Conservation (phyloP, 2,888 invertebrate genomes). For the Crematogaster levior region DNA sequence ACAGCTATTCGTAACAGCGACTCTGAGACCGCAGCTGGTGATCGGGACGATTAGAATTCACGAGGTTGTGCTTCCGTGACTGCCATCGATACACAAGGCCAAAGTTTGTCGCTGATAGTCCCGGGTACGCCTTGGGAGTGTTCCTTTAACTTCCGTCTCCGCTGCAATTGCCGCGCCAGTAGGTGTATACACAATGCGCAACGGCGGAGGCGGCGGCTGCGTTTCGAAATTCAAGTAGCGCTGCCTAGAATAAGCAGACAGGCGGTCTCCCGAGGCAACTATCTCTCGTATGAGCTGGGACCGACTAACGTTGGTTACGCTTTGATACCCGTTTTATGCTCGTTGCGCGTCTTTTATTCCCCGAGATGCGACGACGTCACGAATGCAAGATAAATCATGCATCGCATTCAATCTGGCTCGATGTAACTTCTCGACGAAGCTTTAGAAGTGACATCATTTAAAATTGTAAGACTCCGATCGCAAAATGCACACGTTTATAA, state of each 20-base stretch:
- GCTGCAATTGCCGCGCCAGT: conserved; percentile 42
- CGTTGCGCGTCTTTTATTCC: conserved; percentile 35
- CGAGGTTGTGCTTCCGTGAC: conserved; percentile 33
- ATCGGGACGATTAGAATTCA: conserved; percentile 60
- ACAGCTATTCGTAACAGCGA: background rate
- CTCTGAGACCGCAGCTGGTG: conserved; percentile 1
- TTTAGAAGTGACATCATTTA: background rate
- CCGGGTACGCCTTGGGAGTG: conserved; percentile 33
- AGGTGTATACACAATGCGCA: conserved; percentile 38
- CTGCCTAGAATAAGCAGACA: conserved; percentile 43
- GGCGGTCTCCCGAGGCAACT: conserved; percentile 47
- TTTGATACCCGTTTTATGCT: conserved; percentile 38
- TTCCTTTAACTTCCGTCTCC: conserved; percentile 57
- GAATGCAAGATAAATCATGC: background rate
- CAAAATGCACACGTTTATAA: background rate
- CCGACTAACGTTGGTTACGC: conserved; percentile 37
- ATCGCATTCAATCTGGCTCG: conserved; percentile 3
- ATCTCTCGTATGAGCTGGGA: conserved; percentile 23
- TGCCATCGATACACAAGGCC: conserved; percentile 37
- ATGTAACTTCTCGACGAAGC: background rate
- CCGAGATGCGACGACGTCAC: background rate
- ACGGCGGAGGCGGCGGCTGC: conserved; percentile 1
- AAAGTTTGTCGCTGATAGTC: conserved; percentile 58
- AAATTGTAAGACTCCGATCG: background rate
- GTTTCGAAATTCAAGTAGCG: conserved; percentile 47